A percentile compares a stretch with the other conserved stretches of the same genome.
Evolutionary conservation across 1,140 invertebrate species (phyloP).

Genomic region (Teleopsis dalmanni): DNA sequence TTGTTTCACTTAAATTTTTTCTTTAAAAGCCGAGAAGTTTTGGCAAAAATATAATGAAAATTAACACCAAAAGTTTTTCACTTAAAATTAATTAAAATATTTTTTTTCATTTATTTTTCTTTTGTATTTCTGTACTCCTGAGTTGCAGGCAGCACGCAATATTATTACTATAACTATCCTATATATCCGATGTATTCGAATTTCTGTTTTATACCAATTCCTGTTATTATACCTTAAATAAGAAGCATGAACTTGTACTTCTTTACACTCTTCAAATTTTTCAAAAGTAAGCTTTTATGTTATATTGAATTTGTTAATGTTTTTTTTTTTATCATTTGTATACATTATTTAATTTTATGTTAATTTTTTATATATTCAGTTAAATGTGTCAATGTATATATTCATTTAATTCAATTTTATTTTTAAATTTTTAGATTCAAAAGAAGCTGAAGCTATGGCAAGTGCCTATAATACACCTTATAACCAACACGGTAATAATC

Average conservation of each 20-base stretch:
- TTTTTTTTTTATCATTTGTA: slow-evolving; percentile 1
- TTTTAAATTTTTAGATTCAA: slow-evolving; percentile 56
- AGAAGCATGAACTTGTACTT: slow-evolving; percentile 1
- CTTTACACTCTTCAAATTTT: no score
- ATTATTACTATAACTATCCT: slow-evolving; percentile 34
- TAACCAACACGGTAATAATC: slow-evolving; percentile 31
- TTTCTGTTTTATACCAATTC: slow-evolving; percentile 30
- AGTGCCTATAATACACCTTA: slow-evolving; percentile 66
- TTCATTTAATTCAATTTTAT: background rate
- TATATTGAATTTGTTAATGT: background rate
- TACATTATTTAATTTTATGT: background rate
- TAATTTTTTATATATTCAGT: background rate
- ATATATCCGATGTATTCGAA: slow-evolving; percentile 19
- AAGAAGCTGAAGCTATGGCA: slow-evolving; percentile 78
- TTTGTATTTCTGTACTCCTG: slow-evolving; percentile 16
- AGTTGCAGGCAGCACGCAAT: slow-evolving; percentile 34
- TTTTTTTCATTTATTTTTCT: slow-evolving; percentile 8
- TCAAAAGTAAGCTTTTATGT: slow-evolving; percentile 9
- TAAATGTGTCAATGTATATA: background rate
- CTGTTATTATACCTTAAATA: slow-evolving; percentile 27
- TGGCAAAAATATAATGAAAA: background rate
- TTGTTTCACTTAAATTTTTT: no score
- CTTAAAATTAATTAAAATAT: slow-evolving; percentile 1
- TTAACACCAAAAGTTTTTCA: background rate
- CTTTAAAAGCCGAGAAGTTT: slow-evolving; percentile 12